Conservation (phyloP, 2,888 invertebrate genomes). For the Petrolisthes cinctipes region DNA sequence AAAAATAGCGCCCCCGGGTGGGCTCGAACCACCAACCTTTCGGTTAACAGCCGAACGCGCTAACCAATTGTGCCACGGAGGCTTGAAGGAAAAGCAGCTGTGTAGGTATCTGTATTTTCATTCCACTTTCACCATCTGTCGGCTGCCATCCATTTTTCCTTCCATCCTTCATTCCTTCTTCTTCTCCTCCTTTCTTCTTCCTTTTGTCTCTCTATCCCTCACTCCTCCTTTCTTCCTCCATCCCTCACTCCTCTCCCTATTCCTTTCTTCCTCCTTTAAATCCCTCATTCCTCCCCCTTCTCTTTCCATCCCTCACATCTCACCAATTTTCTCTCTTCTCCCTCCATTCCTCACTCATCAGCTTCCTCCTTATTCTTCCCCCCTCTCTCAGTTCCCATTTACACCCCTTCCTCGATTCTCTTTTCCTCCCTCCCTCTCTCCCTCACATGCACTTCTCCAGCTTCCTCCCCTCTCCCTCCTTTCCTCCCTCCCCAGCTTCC, state of each 20-base stretch:
- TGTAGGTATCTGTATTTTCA: too few relatives aligned
- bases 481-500: background rate
- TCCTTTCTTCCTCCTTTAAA: background rate
- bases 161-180: background rate
- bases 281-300: background rate
- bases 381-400: background rate
- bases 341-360: too few relatives aligned
- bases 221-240: background rate
- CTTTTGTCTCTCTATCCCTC: background rate
- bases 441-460: background rate
- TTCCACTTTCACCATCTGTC: background rate
- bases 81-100: background rate
- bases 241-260: background rate
- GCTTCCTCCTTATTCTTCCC: background rate
- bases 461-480: background rate
- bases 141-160: background rate
- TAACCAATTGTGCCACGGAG: slow-evolving; percentile 66
- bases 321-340: background rate
- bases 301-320: background rate
- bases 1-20: slow-evolving; percentile 61
- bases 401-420: background rate
- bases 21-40: slow-evolving; percentile 66
- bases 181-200: background rate
- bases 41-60: slow-evolving; percentile 66
- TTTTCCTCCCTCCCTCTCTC: background rate